Evolutionary conservation across 2,113 vertebrate species (phyloP).

Genomic region (Monarcha castaneiventris): DNA sequence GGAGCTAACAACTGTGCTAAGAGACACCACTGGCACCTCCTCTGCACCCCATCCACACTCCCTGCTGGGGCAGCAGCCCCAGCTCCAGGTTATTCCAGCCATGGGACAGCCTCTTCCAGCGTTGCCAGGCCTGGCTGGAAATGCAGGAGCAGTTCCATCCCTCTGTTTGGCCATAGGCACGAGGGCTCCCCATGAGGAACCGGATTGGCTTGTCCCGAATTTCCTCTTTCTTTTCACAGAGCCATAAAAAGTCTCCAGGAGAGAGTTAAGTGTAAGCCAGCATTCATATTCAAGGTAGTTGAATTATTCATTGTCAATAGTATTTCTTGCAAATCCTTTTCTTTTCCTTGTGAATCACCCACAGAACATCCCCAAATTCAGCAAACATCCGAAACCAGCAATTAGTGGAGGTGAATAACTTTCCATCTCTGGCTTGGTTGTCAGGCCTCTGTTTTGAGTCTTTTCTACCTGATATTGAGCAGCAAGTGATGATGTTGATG

Average conservation of each 20-base stretch:
- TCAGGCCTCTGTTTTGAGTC: background rate
- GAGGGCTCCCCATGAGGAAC: background rate
- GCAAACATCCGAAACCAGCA: slow-evolving; percentile 1
- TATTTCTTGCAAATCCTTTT: slow-evolving; percentile 25
- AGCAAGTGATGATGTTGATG: background rate
- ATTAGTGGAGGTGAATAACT: background rate
- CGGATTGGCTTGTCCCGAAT: background rate
- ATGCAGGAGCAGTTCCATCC: background rate
- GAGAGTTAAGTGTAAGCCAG: slow-evolving; percentile 12
- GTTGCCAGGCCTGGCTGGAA: background rate
- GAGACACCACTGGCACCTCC: background rate
- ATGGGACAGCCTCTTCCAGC: background rate
- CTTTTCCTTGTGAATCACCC: slow-evolving; percentile 34
- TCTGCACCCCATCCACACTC: background rate
- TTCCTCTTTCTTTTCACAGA: slow-evolving; percentile 56
- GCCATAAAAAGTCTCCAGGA: slow-evolving; percentile 40
- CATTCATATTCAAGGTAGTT: slow-evolving; percentile 47
- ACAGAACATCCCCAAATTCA: background rate
- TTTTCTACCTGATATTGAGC: background rate
- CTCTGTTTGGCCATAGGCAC: background rate
- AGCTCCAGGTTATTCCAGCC: background rate
- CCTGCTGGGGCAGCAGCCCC: background rate
- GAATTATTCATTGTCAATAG: slow-evolving; percentile 65
- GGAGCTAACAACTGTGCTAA: background rate
- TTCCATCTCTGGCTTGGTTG: background rate